Conservation (phyloP, 2,797 vertebrate species). For the Vireo griseus region DNA sequence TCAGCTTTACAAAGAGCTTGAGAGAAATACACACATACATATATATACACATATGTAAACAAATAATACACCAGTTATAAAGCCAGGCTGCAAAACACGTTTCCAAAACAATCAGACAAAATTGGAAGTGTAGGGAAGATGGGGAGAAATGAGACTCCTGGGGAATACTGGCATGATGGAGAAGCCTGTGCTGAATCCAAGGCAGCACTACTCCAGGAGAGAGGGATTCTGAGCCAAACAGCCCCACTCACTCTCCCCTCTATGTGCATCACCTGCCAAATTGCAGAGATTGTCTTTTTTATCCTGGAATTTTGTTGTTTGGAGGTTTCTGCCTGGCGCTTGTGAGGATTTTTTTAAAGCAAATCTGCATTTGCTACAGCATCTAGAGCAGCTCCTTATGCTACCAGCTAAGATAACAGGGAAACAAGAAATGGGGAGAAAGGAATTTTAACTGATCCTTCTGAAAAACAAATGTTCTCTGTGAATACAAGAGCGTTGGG, state of each 20-base stretch:
- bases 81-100: rapidly evolving
- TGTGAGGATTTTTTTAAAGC: background rate
- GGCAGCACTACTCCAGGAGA: background rate
- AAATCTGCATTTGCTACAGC: background rate
- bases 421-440: background rate
- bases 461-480: background rate
- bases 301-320: background rate
- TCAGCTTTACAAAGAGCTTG: background rate
- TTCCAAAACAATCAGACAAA: background rate
- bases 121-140: background rate
- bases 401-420: background rate
- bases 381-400: background rate
- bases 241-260: background rate
- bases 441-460: background rate
- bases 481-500: background rate
- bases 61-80: background rate
- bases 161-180: background rate
- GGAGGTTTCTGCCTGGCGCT: background rate
- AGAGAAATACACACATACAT: background rate
- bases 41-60: rapidly evolving
- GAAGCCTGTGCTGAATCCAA: background rate
- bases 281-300: background rate
- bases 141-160: background rate
- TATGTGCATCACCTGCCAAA: background rate
- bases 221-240: background rate